Base-by-base conservation (phyloP, 2,888 invertebrate genomes). In the Latrodectus elegans region DNA sequence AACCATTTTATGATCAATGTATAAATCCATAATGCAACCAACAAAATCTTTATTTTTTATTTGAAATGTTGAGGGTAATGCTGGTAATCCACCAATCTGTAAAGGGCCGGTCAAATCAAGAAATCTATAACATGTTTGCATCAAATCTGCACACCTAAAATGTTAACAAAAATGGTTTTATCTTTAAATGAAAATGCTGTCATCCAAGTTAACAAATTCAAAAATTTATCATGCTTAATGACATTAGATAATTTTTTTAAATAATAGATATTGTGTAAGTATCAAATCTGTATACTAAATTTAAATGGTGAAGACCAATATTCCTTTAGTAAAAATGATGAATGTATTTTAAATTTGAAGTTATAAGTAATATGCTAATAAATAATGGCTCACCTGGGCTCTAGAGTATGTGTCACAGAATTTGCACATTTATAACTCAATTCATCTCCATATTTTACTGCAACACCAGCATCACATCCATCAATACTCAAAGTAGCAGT, bases 21-120 rank as follows among this genome's bases (percentile, higher is more conserved):
- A 94, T 3, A 99, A 92, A 91, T 99, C 96, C 0, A 96, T 95
- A 90, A 99, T 96, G 92, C 99, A 99, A 0, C 99, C 99, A 0
- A 96, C 94, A 91, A 95, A 99, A 91, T 97, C 95, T 65, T 91
- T 92, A 86, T 92, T 92, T 71, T 91, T 91, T 26, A 92, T 91
- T 88, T 91, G 92, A 84, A 91, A 91, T 22, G 90, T 90, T 51
- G 91, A 90, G 22, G 96, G 96, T 55, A 96, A 94, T 76, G 95
- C 94, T 0, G 98, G 98, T 0, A 99, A 93, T 0, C 98, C 98
- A 0, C 99, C 99, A 10, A 99, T 93, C 92, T 97, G 97, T 49
- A 98, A 92, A 14, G 97, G 97, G 0, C 97, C 92, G 0, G 98
- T 98, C 64, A 99, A 93, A 92, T 99, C 99, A 55, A 99, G 93